A percentile compares a stretch with the other conserved stretches of the same genome.
Conservation (phyloP, 37 sponge, comb jelly and placozoan species). For the Cladorhizidae sp. region DNA sequence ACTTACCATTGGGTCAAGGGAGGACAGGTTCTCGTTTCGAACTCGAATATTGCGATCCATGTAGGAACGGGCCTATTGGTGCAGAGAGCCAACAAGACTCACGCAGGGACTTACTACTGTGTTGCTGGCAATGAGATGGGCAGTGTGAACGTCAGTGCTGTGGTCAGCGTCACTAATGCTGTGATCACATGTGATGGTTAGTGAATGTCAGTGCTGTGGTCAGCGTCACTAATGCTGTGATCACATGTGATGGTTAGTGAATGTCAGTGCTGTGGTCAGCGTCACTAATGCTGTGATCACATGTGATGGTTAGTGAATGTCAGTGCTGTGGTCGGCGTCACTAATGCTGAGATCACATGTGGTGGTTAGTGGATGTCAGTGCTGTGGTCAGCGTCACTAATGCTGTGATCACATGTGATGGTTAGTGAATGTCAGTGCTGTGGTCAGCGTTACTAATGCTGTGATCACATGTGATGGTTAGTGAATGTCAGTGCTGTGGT, state of each 20-base stretch:
- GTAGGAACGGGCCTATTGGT: constrained; percentile 21
- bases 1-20: constrained; percentile 12
- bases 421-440: constrained; percentile 23
- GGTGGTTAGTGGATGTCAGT: constrained; percentile 16
- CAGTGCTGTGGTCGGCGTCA: too few species aligned
- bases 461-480: too few species aligned
- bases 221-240: constrained; percentile 25
- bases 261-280: too few species aligned
- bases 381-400: constrained; percentile 42
- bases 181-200: constrained; percentile 58
- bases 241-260: constrained; percentile 56
- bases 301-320: too few species aligned
- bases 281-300: too few species aligned
- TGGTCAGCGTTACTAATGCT: too few species aligned
- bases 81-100: constrained; percentile 16
- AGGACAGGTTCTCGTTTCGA: not conserved
- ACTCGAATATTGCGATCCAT: not conserved
- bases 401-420: constrained; percentile 47
- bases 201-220: constrained; percentile 33
- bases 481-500: too few species aligned
- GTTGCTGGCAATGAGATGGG: constrained; percentile 46
- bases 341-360: too few species aligned
- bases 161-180: constrained; percentile 38
- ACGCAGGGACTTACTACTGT: constrained; percentile 71
- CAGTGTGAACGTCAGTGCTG: constrained; percentile 17